Evolutionary conservation across 2,113 vertebrate genomes (phyloP), one percentile per base, ranked within the genome.

Genomic region (Suricata suricatta): DNA sequence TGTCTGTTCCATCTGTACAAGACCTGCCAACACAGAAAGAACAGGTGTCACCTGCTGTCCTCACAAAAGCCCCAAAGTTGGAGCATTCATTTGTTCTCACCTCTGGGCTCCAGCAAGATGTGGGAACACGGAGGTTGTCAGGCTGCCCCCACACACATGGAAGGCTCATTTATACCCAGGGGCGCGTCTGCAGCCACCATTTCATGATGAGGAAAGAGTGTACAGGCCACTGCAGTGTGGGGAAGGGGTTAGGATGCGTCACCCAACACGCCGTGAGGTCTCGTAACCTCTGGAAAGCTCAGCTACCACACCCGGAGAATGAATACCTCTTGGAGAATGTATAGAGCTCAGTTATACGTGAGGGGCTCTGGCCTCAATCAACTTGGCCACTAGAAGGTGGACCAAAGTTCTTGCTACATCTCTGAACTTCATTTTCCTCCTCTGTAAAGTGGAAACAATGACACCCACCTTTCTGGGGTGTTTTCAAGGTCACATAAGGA

Each of bases 1-100:
- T 99, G 99, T 60, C 98, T 98, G 98, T 99, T 99, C 98, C 99
- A 99, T 97, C 99, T 99, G 98, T 99, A 99, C 76, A 99, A 89
- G 87, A 99, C 99, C 99, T 99, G 97, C 44, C 4, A 7, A 93
- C 5, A 1, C 1, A 54, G 90, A 69, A 79, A 66, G 77, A 38
- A 88, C 60, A 76, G 94, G 60, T 52, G 38, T 96, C 88, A 92
- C 66, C 80, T 66, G 74, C 71, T 41, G 29, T 47, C 33, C 29
- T 79, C 41, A 38, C 63, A 13, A 0, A 38, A 3, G 0, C 0
- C 1, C 2, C 15, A 8, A 1, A 16, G 17, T 52, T 1, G 27
- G n/a, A n/a, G 21, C 0, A 0, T 31, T 16, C 79, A 1, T 25
- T 83, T 16, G 3, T 16, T 74, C 76, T 25, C 52, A 57, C 41